These are phyloP conservation scores for Pachymerium ferrugineum DNA, from an alignment of 2,888 invertebrate genomes.

Conservation along the genomic window DNA sequence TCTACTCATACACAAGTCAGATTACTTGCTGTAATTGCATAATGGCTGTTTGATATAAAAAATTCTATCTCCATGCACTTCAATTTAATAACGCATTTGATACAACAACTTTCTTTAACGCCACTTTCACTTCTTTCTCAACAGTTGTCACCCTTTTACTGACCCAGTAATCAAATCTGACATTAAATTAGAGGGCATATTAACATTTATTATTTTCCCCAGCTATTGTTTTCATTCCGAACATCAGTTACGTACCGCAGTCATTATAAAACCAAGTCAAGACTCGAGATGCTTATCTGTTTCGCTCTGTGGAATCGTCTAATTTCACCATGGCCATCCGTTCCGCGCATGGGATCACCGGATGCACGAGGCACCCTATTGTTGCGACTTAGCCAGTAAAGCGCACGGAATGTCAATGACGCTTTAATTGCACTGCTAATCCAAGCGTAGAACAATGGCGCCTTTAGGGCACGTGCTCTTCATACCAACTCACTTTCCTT, in stretches of 20 bases:
- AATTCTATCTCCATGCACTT: too few species aligned
- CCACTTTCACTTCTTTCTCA: too few species aligned
- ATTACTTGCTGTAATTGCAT: too few species aligned
- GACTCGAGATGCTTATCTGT: constrained; percentile 9
- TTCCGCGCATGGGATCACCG: constrained; percentile 5
- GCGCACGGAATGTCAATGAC: background rate
- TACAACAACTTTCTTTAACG: too few species aligned
- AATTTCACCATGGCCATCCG: background rate
- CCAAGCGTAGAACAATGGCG: background rate
- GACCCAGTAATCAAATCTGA: too few species aligned
- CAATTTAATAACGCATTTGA: too few species aligned
- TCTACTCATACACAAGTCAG: too few species aligned
- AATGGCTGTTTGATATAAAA: too few species aligned
- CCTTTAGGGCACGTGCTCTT: background rate
- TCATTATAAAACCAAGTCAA: background rate
- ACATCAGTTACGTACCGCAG: background rate
- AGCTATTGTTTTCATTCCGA: background rate
- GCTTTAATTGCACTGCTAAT: background rate
- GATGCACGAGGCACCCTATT: background rate
- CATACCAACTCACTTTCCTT: background rate
- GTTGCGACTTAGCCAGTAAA: background rate
- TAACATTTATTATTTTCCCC: too few species aligned
- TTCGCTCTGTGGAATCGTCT: background rate
- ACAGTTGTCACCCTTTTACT: too few species aligned
- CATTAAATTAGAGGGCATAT: too few species aligned